Conservation (phyloP, 53 echinoderm and acorn worm genomes). For the Mesocentrotus franciscanus region DNA sequence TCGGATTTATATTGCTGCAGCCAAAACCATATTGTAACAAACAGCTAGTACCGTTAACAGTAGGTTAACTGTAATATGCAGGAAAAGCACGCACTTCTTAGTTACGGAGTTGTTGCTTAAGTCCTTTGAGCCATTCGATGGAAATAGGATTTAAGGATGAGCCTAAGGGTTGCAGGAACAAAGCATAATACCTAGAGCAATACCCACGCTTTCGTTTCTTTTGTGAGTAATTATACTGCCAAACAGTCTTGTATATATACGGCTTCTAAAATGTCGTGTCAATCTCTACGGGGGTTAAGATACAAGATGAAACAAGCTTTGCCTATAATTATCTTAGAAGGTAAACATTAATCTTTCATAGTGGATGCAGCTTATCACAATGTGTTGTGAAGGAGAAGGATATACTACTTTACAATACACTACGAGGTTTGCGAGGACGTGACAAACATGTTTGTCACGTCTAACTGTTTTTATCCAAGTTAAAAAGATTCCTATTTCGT, state of each 20-base stretch:
- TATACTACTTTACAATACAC: background rate
- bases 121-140: background rate
- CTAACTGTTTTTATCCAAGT: too few species aligned
- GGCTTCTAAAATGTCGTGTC: background rate
- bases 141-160: slow-evolving; percentile 18
- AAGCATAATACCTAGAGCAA: background rate
- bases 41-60: slow-evolving; percentile 15
- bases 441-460: too few species aligned
- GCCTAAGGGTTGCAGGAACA: background rate
- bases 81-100: background rate
- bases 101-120: background rate
- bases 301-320: background rate
- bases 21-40: background rate
- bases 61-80: too few species aligned
- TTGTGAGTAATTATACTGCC: background rate
- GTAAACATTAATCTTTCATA: background rate
- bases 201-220: background rate
- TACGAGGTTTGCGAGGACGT: background rate
- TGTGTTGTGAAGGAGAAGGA: background rate
- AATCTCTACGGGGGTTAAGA: background rate
- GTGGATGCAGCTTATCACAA: background rate
- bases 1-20: background rate
- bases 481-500: too few species aligned
- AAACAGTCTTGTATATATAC: background rate
- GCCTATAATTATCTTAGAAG: background rate